A percentile compares a stretch with the other conserved stretches of the same genome.
These are phyloP conservation scores for Pantherophis alleghaniensis DNA, from an alignment of 2,797 vertebrate species.

Conservation along the genomic window DNA sequence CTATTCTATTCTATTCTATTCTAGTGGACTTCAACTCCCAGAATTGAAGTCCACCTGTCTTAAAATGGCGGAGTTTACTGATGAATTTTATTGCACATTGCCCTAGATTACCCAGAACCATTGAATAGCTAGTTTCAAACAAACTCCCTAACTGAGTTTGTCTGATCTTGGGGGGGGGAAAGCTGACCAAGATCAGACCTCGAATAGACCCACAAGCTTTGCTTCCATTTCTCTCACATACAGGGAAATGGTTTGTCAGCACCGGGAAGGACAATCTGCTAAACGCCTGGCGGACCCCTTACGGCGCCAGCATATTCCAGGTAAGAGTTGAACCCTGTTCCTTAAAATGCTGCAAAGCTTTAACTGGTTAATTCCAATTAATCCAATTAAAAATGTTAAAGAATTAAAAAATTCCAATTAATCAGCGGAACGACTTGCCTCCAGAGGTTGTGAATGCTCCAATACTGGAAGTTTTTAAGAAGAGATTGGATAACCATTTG, in stretches of 20 bases:
- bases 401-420: no score
- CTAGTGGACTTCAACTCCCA: no score
- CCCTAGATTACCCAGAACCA: neutral
- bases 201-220: neutral
- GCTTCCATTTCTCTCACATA: fast-evolving
- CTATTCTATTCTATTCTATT: no score
- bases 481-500: no score
- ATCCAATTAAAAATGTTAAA: no score
- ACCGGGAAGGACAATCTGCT: slow-evolving; percentile 88
- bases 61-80: neutral
- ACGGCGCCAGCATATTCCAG: slow-evolving; percentile 91
- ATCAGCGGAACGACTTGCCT: no score
- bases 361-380: neutral
- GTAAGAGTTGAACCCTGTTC: slow-evolving; percentile 57
- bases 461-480: no score
- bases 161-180: neutral
- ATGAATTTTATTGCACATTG: neutral
- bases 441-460: no score
- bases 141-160: neutral
- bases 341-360: neutral
- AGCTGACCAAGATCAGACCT: neutral
- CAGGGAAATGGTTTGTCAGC: slow-evolving; percentile 91
- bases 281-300: slow-evolving; percentile 85
- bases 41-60: neutral
- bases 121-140: neutral